Base-by-base conservation (phyloP, 2,888 invertebrate species). In the Selenia dentaria region DNA sequence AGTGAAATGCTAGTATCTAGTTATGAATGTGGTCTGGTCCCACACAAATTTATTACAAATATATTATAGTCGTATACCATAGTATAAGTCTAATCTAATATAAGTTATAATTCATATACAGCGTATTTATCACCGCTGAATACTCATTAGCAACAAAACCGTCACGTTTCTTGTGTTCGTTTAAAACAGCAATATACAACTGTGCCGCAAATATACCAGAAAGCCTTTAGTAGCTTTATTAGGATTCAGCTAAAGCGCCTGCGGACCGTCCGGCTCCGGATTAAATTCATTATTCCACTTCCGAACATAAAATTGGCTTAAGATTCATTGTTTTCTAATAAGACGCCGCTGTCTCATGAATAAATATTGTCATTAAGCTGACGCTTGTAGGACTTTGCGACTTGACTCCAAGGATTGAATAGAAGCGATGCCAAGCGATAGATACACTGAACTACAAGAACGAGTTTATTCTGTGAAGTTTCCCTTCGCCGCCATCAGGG, bases 331-430 rank as follows among this genome's bases (percentile, higher is more conserved):
- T 66, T 64, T 67, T 61, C 64, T 65, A 68, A 74, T 70, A 66
- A 64, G 55, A 54, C 55, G 34, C 44, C 34, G 57, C 51, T 56
- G 59, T 45, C 60, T 64, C 67, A 62, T 68, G 67, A 73, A 76
- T 74, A 73, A 74, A 72, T 74, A 72, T 67, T 62, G 65, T 72
- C 70, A 77, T 76, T 74, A 71, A 64, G 13, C 32, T 3, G 14
- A 1, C 28, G 25, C 12, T 22, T 20, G 10, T 12, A 36, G 9
- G 12, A 10, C 33, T 34, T 32, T 57, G 8, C 0, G 20, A 32
- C 11, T 9, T n/a, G 2, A 16, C 1, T 14, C 25, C 34, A 35
- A 6, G 14, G 34, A 6, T 5, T 13, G 0, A 6, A 12, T 3
- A 2, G 0, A 22, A 27, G 26, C 18, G 31, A 20, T 27, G 20